Evolutionary conservation across 2,113 vertebrate genomes (phyloP), one percentile per base, ranked within the genome.

Genomic region (Accipiter cooperii): DNA sequence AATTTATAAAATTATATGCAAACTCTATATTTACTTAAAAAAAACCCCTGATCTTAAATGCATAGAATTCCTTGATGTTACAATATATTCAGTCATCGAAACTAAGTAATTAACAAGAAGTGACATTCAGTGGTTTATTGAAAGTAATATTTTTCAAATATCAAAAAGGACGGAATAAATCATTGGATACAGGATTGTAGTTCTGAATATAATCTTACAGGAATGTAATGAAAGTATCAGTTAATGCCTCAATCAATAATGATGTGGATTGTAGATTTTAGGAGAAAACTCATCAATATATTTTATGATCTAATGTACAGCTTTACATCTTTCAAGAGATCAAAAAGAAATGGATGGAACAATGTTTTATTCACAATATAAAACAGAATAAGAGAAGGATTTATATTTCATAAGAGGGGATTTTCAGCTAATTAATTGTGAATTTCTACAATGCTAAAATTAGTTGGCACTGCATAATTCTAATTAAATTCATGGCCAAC

Each of bases 371-470:
- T 89, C 83, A 68, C 31, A 90, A 31, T 57, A 47, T 78, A 92
- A 93, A 93, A 60, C 5, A 95, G 34, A 89, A 73, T 47, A 64
- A 21, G 8, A 86, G 7, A 9, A 75, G 29, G 42, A 83, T 93
- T 93, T 95, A 77, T 88, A 21, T 78, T 93, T 92, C 60, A 47
- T 81, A 87, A 84, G 26, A 79, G n/a, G 58, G 89, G 55, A 87
- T 58, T 95, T 94, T 81, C 76, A 86, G 16, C 38, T 96, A 90
- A 90, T 90, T 92, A 87, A 87, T 73, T 84, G n/a, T 40, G 20
- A 81, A 87, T 89, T 93, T 95, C 52, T 95, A 54, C 64, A 89
- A 28, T 57, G 40, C 21, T 95, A 89, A 94, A 87, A 92, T 93
- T 60, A 84, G 26, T 92, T 95, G 52, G 42, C 61, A 78, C 29